Conservation (phyloP, 2,113 vertebrate species). For the Ammodytes marinus region DNA sequence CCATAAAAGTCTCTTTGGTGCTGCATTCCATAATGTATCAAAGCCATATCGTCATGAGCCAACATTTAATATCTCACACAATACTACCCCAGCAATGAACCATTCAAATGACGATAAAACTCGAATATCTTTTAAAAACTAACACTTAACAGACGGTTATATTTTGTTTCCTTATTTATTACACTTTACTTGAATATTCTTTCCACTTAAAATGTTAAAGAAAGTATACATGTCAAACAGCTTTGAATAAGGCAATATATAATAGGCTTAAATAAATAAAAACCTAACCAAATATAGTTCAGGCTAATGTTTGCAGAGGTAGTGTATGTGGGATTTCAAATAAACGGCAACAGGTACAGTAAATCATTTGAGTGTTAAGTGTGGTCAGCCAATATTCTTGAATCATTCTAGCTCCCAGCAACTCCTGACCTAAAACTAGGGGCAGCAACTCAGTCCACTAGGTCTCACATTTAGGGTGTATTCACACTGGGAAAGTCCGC, state of each 20-base stretch:
- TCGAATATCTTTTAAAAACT: neutral
- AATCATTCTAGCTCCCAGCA: neutral
- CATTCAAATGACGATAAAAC: neutral
- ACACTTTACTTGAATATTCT: neutral
- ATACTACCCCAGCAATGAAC: neutral
- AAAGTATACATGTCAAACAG: neutral
- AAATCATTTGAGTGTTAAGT: neutral
- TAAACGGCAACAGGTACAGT: neutral
- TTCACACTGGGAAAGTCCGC: too few relatives aligned
- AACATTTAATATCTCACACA: constrained; percentile 2
- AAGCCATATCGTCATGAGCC: neutral
- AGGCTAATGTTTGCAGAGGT: too few relatives aligned
- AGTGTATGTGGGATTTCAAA: neutral
- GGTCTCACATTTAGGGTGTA: neutral
- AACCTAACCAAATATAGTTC: too few relatives aligned
- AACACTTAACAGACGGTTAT: neutral
- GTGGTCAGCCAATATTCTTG: neutral
- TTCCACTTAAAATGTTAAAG: neutral
- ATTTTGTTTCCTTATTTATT: neutral
- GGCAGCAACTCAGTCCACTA: neutral
- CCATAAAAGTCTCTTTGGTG: constrained; percentile 12
- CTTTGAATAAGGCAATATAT: neutral
- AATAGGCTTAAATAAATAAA: too few relatives aligned
- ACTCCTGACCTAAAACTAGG: neutral
- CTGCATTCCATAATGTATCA: constrained; percentile 15